phyloP scores from a whole-genome alignment of 2,888 invertebrate genomes.

The Lasioglossum marginatum region DNA sequence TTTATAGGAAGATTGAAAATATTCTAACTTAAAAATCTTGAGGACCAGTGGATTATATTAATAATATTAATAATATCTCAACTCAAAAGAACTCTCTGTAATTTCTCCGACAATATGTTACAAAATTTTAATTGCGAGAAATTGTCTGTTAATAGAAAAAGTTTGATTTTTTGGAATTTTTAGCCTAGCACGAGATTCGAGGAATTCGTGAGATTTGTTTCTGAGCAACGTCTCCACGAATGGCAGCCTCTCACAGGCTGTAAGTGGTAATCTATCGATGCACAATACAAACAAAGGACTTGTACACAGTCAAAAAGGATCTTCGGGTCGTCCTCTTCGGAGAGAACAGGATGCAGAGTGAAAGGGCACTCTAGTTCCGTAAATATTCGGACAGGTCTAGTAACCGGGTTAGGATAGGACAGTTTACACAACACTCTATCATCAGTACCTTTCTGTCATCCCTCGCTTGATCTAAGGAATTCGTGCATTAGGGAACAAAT shows the following conservation, averaged over 20 bases:
- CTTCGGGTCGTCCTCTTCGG: slow-evolving; percentile 61
- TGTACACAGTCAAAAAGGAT: slow-evolving; percentile 71
- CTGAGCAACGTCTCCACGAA: slow-evolving; percentile 49
- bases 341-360: slow-evolving; percentile 45
- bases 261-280: slow-evolving; percentile 65
- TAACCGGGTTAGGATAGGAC: slow-evolving; percentile 34
- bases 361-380: slow-evolving; percentile 67
- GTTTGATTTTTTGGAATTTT: background rate
- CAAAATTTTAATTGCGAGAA: background rate
- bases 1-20: no score
- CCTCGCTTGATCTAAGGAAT: slow-evolving; percentile 24
- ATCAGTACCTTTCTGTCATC: slow-evolving; percentile 23
- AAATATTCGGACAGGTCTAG: slow-evolving; percentile 75
- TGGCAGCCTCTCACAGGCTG: slow-evolving; percentile 57
- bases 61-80: no score
- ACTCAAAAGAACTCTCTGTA: background rate
- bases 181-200: background rate
- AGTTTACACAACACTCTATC: slow-evolving; percentile 60
- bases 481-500: background rate
- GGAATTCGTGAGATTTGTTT: background rate
- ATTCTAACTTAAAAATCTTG: background rate
- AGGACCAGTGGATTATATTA: no score
- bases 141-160: background rate
- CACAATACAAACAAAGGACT: slow-evolving; percentile 54
- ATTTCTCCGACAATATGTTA: background rate